Base-by-base conservation (phyloP, 2,113 vertebrate genomes). In the Elgaria multicarinata region DNA sequence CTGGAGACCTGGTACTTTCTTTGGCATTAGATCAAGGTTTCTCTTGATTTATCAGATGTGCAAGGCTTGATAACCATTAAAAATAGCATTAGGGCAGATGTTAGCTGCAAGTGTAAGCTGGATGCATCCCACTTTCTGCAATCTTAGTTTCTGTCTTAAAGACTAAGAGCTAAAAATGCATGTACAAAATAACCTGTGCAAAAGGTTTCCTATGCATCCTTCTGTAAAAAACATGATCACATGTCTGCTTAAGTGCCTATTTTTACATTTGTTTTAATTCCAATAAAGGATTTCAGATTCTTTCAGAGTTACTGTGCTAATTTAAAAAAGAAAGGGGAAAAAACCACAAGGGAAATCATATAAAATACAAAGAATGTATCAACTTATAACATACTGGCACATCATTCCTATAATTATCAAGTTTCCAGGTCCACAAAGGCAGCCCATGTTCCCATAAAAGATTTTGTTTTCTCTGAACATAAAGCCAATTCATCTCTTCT, bases 381-480 rank as follows among this genome's bases (percentile, higher is more conserved):
- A 85, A 39, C 31, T 13, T 85, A 91, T n/a, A 91, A 82, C 87
- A 50, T 1, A 85, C 66, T 74, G 26, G 85, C 75, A 91, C 42
- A 87, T 83, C 91, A 92, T 33, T 22, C 80, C 82, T 42, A 89
- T 20, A 83, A 87, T 79, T 90, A 92, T 85, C 0, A 71, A 24
- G 91, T 92, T 94, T 93, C 83, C 62, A 93, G 2, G 55, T 78
- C 50, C 69, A 42, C 71, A 87, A 87, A 94, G 44, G 46, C 80
- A 91, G 22, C 79, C 28, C 83, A 12, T 31, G 10, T 12, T 55
- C 58, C 62, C 31, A 71, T 69, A 64, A 79, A 64, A 83, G 85
- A 71, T 53, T 85, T 92, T 78, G 46, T 85, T 89, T 89, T 62
- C 76, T 90, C 79, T 87, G 88, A 85, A 28, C 90, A 89, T 13